Evolutionary conservation across 2,797 vertebrate species (phyloP).

Genomic region (Lithobates pipiens): DNA sequence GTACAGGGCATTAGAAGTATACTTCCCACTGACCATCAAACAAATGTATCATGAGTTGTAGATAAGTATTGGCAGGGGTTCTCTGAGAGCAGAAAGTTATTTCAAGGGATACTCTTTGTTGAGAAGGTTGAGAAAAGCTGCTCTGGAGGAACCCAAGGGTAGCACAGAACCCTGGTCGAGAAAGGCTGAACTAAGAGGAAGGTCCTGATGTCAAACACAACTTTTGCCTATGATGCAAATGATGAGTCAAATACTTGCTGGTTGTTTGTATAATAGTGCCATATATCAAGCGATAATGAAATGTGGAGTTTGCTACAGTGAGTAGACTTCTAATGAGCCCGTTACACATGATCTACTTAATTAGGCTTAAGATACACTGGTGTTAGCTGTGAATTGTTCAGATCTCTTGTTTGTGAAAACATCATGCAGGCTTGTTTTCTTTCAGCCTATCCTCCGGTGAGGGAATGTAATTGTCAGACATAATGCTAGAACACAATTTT

Average conservation of each 20-base stretch:
- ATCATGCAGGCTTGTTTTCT: neutral
- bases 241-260: neutral
- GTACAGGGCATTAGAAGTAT: no score
- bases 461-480: neutral
- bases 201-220: neutral
- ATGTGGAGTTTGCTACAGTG: neutral
- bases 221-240: neutral
- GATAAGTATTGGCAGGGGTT: no score
- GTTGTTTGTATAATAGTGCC: neutral
- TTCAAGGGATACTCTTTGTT: no score
- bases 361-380: neutral
- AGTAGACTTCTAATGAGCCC: neutral
- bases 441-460: neutral
- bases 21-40: no score
- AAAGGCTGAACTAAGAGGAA: neutral
- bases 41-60: no score
- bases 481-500: neutral
- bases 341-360: neutral
- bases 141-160: no score
- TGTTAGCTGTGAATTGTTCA: neutral
- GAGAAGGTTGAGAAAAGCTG: no score
- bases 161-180: no score
- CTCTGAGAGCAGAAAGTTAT: no score
- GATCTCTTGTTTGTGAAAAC: neutral
- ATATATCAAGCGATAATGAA: neutral